Conservation (phyloP, 2,888 invertebrate genomes). For the Elegia similella region DNA sequence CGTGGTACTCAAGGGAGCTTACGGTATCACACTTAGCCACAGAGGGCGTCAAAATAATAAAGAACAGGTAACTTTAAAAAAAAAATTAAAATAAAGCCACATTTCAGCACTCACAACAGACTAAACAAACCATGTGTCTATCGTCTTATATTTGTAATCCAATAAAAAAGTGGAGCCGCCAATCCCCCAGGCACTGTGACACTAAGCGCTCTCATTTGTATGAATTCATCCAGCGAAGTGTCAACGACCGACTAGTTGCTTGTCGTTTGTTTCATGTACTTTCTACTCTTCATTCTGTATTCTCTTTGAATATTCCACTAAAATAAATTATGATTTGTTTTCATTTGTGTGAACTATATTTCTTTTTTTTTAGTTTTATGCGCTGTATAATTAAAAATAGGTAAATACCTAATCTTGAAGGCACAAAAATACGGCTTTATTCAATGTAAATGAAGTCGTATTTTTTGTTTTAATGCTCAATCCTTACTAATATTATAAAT, state of each 20-base stretch:
- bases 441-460: no score
- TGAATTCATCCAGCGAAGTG: neutral
- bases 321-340: neutral
- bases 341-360: neutral
- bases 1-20: no score
- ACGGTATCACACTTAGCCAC: no score
- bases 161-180: slow-evolving; percentile 1
- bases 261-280: neutral
- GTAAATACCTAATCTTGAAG: no score
- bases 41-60: no score
- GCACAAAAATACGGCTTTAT: no score
- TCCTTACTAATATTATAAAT: no score
- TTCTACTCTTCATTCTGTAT: neutral
- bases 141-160: slow-evolving; percentile 10
- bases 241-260: slow-evolving; percentile 5
- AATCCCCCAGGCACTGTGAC: neutral
- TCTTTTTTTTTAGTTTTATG: neutral
- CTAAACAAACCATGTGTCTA: neutral
- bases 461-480: no score
- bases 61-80: no score
- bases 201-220: neutral
- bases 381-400: no score
- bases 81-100: no score
- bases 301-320: neutral
- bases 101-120: no score